These are phyloP conservation scores for Gasterosteus nipponicus DNA, from an alignment of 2,113 vertebrate genomes.

Conservation along the genomic window DNA sequence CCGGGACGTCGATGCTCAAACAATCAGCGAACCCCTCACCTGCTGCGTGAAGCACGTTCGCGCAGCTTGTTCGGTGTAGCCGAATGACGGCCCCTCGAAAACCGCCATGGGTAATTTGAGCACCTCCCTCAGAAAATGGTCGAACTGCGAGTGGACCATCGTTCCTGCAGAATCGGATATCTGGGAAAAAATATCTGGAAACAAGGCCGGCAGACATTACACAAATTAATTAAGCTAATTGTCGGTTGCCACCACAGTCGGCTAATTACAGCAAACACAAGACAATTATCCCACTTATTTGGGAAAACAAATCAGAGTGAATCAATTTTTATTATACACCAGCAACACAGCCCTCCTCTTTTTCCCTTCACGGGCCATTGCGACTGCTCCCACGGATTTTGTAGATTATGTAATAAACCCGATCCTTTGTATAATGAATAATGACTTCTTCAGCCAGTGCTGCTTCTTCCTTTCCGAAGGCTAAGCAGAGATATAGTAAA, in stretches of 20 bases:
- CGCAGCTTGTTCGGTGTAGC: slow-evolving; percentile 95
- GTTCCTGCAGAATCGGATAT: slow-evolving; percentile 93
- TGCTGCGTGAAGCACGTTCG: slow-evolving; percentile 94
- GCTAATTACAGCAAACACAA: slow-evolving; percentile 72
- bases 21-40: slow-evolving; percentile 74
- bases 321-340: slow-evolving; percentile 52
- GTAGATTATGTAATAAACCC: slow-evolving; percentile 68
- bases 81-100: slow-evolving; percentile 97
- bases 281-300: slow-evolving; percentile 72
- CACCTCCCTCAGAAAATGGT: slow-evolving; percentile 93
- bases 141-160: slow-evolving; percentile 93
- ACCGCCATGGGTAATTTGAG: slow-evolving; percentile 95
- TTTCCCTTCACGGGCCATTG: slow-evolving; percentile 25
- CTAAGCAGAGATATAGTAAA: slow-evolving; percentile 32
- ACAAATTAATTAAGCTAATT: slow-evolving; percentile 68
- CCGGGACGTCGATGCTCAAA: slow-evolving; percentile 1
- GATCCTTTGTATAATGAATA: slow-evolving; percentile 62
- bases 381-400: slow-evolving; percentile 55
- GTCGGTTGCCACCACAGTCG: slow-evolving; percentile 60
- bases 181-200: slow-evolving; percentile 97
- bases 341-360: slow-evolving; percentile 34
- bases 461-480: slow-evolving; percentile 24
- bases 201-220: slow-evolving; percentile 29
- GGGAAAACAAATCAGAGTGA: slow-evolving; percentile 71
- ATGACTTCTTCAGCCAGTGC: slow-evolving; percentile 54